Conservation (phyloP, 2,113 vertebrate genomes). For the Eptesicus fuscus region DNA sequence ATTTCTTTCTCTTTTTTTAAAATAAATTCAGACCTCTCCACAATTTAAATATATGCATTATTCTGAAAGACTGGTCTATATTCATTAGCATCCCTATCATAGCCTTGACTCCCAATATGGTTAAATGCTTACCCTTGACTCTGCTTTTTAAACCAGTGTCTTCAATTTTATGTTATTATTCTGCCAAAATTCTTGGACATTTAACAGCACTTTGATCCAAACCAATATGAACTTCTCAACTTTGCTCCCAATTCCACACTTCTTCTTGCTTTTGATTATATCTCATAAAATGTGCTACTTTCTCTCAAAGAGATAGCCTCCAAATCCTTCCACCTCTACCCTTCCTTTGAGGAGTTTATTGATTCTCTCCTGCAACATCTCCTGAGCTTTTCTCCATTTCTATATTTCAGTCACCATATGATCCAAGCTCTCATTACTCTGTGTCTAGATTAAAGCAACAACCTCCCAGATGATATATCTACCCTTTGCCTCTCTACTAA, state of each 20-base stretch:
- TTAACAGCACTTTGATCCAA: background rate
- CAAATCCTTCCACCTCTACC: no score
- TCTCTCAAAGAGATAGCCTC: background rate
- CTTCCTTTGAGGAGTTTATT: background rate
- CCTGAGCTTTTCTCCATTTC: background rate
- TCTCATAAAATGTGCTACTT: background rate
- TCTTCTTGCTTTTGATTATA: background rate
- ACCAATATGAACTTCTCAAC: background rate
- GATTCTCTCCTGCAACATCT: background rate
- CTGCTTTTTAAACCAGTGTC: background rate
- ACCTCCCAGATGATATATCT: background rate
- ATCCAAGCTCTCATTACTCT: background rate
- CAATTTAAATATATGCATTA: background rate
- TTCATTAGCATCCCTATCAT: background rate
- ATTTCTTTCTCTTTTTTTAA: background rate
- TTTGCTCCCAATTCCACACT: background rate
- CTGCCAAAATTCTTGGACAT: background rate
- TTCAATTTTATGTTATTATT: background rate
- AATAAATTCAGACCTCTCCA: background rate
- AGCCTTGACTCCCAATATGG: background rate
- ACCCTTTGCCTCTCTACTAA: background rate
- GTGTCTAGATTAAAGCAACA: background rate
- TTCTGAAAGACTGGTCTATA: background rate
- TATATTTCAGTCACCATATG: background rate
- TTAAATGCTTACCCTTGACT: background rate